These are phyloP conservation scores for Oncorhynchus kisutch DNA, from an alignment of 2,113 vertebrate genomes.

Conservation along the genomic window DNA sequence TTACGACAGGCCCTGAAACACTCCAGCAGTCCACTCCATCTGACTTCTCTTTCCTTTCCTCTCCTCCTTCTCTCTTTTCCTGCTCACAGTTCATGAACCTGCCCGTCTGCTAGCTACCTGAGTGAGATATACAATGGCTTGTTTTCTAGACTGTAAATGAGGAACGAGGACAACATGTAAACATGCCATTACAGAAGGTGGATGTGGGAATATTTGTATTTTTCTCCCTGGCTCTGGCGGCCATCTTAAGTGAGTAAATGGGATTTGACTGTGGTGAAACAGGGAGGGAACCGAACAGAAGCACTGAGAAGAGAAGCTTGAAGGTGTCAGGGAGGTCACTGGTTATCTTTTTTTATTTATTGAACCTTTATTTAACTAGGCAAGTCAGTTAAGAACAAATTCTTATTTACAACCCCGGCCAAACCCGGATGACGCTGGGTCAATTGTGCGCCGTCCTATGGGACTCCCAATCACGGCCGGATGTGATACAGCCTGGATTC, in stretches of 20 bases:
- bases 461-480: no score
- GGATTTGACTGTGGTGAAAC: background rate
- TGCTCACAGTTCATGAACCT: background rate
- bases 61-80: background rate
- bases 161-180: background rate
- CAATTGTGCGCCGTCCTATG: no score
- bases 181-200: background rate
- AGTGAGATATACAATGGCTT: background rate
- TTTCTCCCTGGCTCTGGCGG: background rate
- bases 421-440: no score
- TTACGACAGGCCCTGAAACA: constrained; percentile 17
- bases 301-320: background rate
- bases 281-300: background rate
- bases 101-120: background rate
- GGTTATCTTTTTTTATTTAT: constrained; percentile 33
- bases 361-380: no score
- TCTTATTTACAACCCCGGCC: no score
- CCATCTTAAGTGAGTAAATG: background rate
- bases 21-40: background rate
- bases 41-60: no score
- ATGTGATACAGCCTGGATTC: no score
- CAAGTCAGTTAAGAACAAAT: no score
- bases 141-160: background rate
- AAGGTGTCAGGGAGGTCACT: constrained; percentile 11
- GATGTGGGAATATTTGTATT: background rate